phyloP scores from a whole-genome alignment of 2,888 invertebrate species.

The Athalia circularis region DNA sequence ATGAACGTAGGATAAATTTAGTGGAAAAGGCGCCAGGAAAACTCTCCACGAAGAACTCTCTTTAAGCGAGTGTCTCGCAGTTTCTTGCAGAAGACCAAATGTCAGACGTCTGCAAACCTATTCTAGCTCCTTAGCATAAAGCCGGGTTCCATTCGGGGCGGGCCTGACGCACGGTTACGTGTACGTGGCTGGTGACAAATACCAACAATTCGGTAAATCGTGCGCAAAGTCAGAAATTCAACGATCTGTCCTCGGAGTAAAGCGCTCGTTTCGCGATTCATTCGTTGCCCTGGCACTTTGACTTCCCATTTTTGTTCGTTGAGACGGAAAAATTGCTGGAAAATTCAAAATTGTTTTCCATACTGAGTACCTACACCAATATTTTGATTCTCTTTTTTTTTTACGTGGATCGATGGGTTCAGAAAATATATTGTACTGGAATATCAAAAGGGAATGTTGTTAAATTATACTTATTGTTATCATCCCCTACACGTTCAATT shows the following conservation, averaged over 20 bases:
- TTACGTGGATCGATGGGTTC: too few species aligned
- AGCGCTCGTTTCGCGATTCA: conserved; percentile 30
- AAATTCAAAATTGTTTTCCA: background rate
- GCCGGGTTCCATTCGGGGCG: conserved; percentile 54
- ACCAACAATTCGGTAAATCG: conserved; percentile 62
- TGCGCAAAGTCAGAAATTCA: conserved; percentile 52
- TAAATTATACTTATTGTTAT: too few species aligned
- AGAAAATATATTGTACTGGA: too few species aligned
- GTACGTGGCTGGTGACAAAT: conserved; percentile 60
- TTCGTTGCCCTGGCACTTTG: conserved; percentile 15
- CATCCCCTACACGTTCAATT: background rate
- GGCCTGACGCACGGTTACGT: conserved; percentile 46
- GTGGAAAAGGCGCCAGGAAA: conserved; percentile 14
- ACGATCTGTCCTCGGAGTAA: conserved; percentile 59
- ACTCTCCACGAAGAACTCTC: background rate
- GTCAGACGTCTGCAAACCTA: conserved; percentile 37
- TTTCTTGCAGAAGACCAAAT: conserved; percentile 20
- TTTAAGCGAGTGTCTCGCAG: conserved; percentile 2
- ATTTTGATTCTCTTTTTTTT: background rate
- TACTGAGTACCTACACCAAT: background rate
- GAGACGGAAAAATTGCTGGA: background rate
- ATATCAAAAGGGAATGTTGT: too few species aligned
- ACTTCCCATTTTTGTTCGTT: background rate
- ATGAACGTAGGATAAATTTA: conserved; percentile 22
- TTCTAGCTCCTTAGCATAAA: conserved; percentile 48